Conservation (phyloP, 1,140 invertebrate genomes). For the Zaprionus gabonicus region DNA sequence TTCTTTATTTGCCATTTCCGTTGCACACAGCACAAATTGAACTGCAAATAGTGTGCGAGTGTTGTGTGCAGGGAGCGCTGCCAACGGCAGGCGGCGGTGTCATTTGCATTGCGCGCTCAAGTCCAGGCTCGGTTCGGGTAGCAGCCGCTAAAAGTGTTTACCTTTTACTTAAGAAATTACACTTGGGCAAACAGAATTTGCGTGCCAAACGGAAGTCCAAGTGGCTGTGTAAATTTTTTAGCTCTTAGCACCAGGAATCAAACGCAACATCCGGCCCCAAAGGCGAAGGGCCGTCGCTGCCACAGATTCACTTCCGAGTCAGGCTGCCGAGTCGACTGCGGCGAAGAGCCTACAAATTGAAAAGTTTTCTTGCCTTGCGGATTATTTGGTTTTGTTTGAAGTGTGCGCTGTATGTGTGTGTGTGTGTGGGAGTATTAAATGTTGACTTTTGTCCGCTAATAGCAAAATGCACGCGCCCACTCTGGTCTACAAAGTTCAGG, state of each 20-base stretch:
- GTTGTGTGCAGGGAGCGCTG: slow-evolving; percentile 13
- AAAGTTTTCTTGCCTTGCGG: slow-evolving; percentile 68
- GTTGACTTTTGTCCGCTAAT: slow-evolving; percentile 80
- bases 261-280: slow-evolving; percentile 55
- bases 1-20: slow-evolving; percentile 62
- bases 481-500: slow-evolving; percentile 60
- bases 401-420: slow-evolving; percentile 44
- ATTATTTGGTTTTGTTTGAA: slow-evolving; percentile 58
- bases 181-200: slow-evolving; percentile 81
- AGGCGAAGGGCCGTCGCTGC: not conserved
- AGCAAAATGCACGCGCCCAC: slow-evolving; percentile 65
- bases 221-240: slow-evolving; percentile 72
- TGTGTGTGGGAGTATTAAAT: slow-evolving; percentile 42
- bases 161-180: slow-evolving; percentile 84
- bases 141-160: slow-evolving; percentile 76
- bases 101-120: not conserved
- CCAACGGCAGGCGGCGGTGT: slow-evolving; percentile 8
- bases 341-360: slow-evolving; percentile 64
- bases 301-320: not conserved
- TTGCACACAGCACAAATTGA: slow-evolving; percentile 56
- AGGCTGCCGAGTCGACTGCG: slow-evolving; percentile 19
- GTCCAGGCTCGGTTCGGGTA: slow-evolving; percentile 38
- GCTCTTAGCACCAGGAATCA: slow-evolving; percentile 49
- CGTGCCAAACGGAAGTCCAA: slow-evolving; percentile 67
- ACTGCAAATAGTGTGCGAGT: slow-evolving; percentile 58